These are phyloP conservation scores for Nesometra sesokonis DNA, from an alignment of 35 echinoderm and acorn worm genomes.

Conservation along the genomic window DNA sequence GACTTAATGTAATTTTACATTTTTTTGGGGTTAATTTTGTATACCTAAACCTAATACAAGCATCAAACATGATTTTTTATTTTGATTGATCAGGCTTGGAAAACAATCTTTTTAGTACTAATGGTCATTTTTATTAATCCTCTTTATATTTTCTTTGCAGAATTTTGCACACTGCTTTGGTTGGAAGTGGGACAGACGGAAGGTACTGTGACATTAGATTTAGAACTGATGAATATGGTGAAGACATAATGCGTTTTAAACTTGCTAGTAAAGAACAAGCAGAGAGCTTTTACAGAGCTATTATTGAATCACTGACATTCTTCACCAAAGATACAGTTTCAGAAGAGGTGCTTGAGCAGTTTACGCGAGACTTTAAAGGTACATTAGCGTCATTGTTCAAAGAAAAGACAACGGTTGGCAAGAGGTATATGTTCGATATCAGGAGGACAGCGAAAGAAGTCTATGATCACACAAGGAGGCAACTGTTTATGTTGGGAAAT, in stretches of 20 bases:
- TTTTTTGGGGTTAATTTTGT: too few species aligned
- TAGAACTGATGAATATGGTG: slow-evolving; percentile 38
- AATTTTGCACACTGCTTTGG: slow-evolving; percentile 32
- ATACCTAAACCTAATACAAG: too few species aligned
- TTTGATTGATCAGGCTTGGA: too few species aligned
- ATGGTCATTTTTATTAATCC: too few species aligned
- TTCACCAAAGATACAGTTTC: slow-evolving; percentile 77
- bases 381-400: slow-evolving; percentile 81
- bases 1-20: too few species aligned
- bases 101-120: too few species aligned
- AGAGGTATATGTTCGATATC: slow-evolving; percentile 87
- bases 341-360: slow-evolving; percentile 50
- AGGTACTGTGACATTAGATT: slow-evolving; percentile 45
- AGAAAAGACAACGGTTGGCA: slow-evolving; percentile 66
- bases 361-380: slow-evolving; percentile 67
- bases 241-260: slow-evolving; percentile 38
- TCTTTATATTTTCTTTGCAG: slow-evolving; percentile 34
- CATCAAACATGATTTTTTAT: too few species aligned
- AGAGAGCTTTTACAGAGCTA: slow-evolving; percentile 75
- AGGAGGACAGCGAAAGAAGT: slow-evolving; percentile 75
- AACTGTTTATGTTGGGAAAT: not conserved
- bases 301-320: slow-evolving; percentile 88
- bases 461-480: slow-evolving; percentile 57
- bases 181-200: slow-evolving; percentile 41
- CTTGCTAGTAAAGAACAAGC: slow-evolving; percentile 64